Percentiles rank a stretch among this genome's conserved stretches.
These are phyloP conservation scores for Cyprichromis sp. DNA, from an alignment of 2,113 vertebrate species.

Conservation along the genomic window DNA sequence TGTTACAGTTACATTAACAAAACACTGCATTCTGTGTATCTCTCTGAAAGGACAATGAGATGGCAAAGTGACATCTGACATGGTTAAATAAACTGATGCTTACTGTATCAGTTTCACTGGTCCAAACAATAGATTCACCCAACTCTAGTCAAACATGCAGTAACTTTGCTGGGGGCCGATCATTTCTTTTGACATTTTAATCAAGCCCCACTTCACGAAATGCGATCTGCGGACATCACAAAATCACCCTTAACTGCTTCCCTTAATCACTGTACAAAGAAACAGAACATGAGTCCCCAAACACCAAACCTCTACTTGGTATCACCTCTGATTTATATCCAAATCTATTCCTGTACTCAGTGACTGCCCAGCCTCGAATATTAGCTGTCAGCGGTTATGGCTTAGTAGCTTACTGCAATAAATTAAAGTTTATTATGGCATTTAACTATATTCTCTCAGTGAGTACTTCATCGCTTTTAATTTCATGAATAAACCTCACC, in stretches of 20 bases:
- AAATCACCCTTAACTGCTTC: background rate
- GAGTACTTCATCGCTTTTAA: background rate
- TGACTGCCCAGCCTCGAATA: background rate
- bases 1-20: background rate
- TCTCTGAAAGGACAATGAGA: background rate
- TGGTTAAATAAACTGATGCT: background rate
- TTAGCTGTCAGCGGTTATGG: background rate
- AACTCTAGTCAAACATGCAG: background rate
- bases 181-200: background rate
- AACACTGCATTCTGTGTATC: background rate
- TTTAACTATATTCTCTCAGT: background rate
- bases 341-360: slow-evolving; percentile 9
- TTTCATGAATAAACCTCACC: background rate
- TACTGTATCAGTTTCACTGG: background rate
- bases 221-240: background rate
- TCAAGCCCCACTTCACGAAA: background rate
- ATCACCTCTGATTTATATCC: slow-evolving; percentile 10
- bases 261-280: background rate
- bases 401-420: background rate
- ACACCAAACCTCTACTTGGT: background rate
- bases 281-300: background rate
- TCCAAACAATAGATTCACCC: background rate
- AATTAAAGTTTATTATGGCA: background rate
- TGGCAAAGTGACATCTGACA: background rate
- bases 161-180: background rate